Percentiles rank a stretch among this genome's conserved stretches.
phyloP scores from a whole-genome alignment of 2,113 vertebrate genomes.

The Lanius collurio region DNA sequence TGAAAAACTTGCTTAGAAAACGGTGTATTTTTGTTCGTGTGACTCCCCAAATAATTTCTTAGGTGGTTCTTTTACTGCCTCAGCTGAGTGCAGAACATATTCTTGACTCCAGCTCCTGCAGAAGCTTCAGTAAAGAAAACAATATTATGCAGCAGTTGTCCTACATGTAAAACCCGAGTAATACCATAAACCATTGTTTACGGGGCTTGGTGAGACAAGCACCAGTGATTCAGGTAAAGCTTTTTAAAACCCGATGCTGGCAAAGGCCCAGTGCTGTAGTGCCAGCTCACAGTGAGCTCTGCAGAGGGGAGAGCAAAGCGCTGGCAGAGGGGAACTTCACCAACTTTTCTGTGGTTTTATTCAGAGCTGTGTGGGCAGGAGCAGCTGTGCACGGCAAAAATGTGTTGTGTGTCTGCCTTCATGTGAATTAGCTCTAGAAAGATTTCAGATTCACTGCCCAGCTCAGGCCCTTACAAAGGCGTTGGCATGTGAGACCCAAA shows the following conservation, averaged over 20 bases:
- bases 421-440: neutral
- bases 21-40: neutral
- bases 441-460: neutral
- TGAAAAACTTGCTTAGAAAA: neutral
- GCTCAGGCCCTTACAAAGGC: neutral
- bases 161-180: neutral
- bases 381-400: neutral
- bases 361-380: neutral
- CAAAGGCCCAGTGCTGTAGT: neutral
- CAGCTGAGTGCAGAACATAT: neutral
- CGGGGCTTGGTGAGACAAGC: neutral
- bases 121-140: neutral
- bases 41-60: neutral
- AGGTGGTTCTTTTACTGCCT: neutral
- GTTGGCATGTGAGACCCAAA: neutral
- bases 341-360: neutral
- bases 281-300: neutral
- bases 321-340: neutral
- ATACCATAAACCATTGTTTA: neutral
- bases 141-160: neutral
- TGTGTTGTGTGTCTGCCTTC: neutral
- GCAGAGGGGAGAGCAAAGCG: neutral
- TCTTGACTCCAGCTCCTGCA: neutral
- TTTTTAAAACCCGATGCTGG: neutral
- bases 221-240: neutral